Percentiles rank a stretch among this genome's conserved stretches.
Conservation (phyloP, 2,113 vertebrate species). For the Piprites chloris region DNA sequence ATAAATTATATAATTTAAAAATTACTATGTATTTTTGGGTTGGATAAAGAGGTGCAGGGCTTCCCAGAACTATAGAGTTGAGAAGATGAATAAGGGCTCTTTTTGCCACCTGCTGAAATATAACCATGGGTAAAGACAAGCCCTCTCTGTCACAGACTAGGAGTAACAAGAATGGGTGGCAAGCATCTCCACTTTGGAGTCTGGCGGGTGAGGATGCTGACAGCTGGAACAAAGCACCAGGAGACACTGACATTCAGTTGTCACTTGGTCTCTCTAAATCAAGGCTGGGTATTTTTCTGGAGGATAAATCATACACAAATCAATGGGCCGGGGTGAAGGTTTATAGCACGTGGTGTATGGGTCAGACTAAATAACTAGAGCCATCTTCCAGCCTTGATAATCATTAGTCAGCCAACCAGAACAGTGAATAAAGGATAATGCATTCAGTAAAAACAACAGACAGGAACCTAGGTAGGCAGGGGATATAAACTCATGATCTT, state of each 20-base stretch:
- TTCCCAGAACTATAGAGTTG: background rate
- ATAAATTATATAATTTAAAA: background rate
- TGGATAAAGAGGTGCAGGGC: background rate
- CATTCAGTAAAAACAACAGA: background rate
- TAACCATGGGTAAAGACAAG: fast-evolving
- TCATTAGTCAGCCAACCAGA: background rate
- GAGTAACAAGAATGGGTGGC: background rate
- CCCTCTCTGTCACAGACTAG: background rate
- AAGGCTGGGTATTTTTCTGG: background rate
- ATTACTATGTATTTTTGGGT: background rate
- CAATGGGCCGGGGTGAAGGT: background rate
- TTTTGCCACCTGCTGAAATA: background rate
- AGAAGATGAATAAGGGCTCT: background rate
- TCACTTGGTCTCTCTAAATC: background rate
- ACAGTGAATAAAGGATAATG: background rate
- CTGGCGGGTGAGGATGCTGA: background rate
- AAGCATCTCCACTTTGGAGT: background rate
- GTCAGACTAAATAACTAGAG: background rate
- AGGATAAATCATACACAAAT: background rate
- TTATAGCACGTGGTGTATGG: background rate
- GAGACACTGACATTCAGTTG: background rate
- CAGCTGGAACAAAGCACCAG: background rate
- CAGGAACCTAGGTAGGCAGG: background rate
- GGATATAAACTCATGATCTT: background rate
- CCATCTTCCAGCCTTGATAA: background rate